phyloP scores from a whole-genome alignment of 1,140 invertebrate genomes.

The Plutomurus gul region DNA sequence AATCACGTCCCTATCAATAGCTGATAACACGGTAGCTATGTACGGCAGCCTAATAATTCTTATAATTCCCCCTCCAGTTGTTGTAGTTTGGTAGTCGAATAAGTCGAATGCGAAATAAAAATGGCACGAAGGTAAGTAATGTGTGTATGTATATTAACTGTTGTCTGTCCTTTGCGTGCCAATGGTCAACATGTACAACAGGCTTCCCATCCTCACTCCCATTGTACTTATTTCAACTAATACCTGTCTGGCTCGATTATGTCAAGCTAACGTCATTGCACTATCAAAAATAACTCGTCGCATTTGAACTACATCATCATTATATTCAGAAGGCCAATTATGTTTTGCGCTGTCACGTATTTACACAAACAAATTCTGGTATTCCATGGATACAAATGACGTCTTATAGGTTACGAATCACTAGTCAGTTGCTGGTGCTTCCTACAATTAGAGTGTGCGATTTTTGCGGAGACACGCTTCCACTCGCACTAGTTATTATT shows the following conservation, averaged over 20 bases:
- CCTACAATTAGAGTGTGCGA: background rate
- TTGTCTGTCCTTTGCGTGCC: background rate
- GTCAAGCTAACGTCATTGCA: conserved; percentile 17
- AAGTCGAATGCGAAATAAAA: background rate
- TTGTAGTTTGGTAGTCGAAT: no score
- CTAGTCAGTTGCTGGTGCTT: background rate
- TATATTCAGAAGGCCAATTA: background rate
- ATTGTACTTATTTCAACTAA: background rate
- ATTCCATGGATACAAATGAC: conserved; percentile 16
- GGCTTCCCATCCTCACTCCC: background rate
- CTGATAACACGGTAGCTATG: background rate
- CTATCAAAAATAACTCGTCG: conserved; percentile 18
- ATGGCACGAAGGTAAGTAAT: background rate
- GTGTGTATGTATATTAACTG: background rate
- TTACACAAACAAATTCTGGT: background rate
- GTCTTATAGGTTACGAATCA: background rate
- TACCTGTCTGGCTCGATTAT: background rate
- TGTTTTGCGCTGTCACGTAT: background rate
- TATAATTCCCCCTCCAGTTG: no score
- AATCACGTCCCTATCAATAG: background rate
- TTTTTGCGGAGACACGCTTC: background rate
- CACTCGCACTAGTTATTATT: no score
- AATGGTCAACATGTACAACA: background rate
- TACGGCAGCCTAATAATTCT: no score
- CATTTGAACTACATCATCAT: background rate